Evolutionary conservation across 2,797 vertebrate species (phyloP), one percentile per base, ranked within the genome.

Genomic region (Falco berigora): DNA sequence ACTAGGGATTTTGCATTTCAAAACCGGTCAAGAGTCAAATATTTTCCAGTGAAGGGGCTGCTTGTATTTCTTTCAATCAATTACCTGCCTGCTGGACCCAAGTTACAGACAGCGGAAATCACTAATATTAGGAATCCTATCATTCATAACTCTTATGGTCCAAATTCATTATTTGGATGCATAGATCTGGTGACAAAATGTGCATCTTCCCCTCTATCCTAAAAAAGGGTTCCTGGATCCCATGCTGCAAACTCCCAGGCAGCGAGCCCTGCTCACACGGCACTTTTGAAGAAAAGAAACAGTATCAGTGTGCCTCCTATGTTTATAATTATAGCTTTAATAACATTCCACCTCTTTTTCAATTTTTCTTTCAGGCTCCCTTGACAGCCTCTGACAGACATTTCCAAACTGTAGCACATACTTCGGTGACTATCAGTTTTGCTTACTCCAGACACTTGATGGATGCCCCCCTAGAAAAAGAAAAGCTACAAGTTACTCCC

Each of bases 301-400:
- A 52, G 36, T 42, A 95, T 58, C 85, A 83, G 62, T 77, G 42
- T 71, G 46, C 58, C 66, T 78, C 46, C 66, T 86, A 8, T 58
- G 44, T 66, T 85, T 95, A 93, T 52, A 94, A 86, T 66, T 81
- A 84, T 22, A 92, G 82, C 64, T 88, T 90, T 79, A 90, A 84
- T 92, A 96, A 94, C 88, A 92, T 94, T 94, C 86, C 56, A 78
- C 25, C 50, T 47, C 50, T 79, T 49, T 91, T 78, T 75, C 78
- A 24, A 52, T 75, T 96, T 94, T 86, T 86, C 78, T 67, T 50
- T 40, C 89, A 75, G 61, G 63, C 55, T 89, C 64, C 66, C 92
- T 91, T 63, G 80, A 71, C 76, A n/a, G 67, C 50, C 24, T 93
- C 90, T 95, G 40, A 8, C 46, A 86, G 85, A 73, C 27, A 2